These are phyloP conservation scores for Drosophila teissieri DNA, from an alignment of 1,140 invertebrate species.

Conservation along the genomic window DNA sequence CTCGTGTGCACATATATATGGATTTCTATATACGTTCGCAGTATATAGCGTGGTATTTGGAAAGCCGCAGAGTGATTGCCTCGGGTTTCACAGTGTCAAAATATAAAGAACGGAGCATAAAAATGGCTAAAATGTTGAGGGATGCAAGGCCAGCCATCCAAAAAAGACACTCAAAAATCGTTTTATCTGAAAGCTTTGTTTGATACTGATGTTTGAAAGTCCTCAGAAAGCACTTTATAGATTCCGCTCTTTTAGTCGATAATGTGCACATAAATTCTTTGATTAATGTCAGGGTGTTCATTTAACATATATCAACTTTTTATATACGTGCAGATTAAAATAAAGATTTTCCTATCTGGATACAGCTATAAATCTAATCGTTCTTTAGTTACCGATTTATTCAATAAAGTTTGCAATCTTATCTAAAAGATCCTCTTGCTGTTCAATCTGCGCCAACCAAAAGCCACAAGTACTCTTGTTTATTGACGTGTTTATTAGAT, in stretches of 20 bases:
- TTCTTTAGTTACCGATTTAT: not conserved
- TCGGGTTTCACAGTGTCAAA: slow-evolving; percentile 52
- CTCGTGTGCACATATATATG: slow-evolving; percentile 20
- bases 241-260: not conserved
- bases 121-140: slow-evolving; percentile 25
- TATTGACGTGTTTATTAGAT: slow-evolving; percentile 38
- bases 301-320: too few species aligned
- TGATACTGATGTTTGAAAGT: not conserved
- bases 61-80: slow-evolving; percentile 56
- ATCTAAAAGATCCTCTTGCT: not conserved
- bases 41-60: slow-evolving; percentile 45
- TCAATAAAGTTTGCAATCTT: not conserved
- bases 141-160: slow-evolving; percentile 20
- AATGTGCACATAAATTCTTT: not conserved
- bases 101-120: slow-evolving; percentile 24
- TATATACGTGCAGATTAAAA: too few species aligned
- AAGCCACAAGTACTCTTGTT: slow-evolving; percentile 39
- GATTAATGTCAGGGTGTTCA: not conserved
- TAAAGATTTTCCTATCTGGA: too few species aligned
- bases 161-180: not conserved
- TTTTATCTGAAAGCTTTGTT: not conserved
- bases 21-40: not conserved
- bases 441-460: slow-evolving; percentile 5
- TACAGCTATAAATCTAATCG: too few species aligned
- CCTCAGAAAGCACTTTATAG: not conserved